These are phyloP conservation scores for Ornithoptera priamus DNA, from an alignment of 2,888 invertebrate genomes.

Conservation along the genomic window DNA sequence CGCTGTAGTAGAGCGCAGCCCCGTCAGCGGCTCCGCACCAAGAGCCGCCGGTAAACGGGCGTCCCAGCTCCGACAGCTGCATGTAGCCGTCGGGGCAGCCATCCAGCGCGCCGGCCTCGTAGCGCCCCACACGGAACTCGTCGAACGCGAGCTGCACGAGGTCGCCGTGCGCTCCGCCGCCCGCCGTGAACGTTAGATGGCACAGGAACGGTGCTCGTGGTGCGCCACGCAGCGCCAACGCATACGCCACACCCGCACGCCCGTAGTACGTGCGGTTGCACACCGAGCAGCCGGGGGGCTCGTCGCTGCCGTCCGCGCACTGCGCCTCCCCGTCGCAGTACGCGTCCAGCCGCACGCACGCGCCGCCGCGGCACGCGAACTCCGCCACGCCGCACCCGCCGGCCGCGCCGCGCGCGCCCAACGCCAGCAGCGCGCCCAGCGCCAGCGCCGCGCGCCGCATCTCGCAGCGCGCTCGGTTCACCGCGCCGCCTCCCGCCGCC, in stretches of 20 bases:
- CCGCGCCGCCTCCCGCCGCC: constrained; percentile 21
- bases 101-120: constrained; percentile 85
- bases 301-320: constrained; percentile 92
- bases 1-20: constrained; percentile 92
- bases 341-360: constrained; percentile 90
- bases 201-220: constrained; percentile 92
- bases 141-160: constrained; percentile 94
- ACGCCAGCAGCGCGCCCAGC: constrained; percentile 36
- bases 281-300: constrained; percentile 88
- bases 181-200: constrained; percentile 94
- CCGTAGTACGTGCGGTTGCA: constrained; percentile 97
- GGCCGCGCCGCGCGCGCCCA: constrained; percentile 49
- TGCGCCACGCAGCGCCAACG: constrained; percentile 86
- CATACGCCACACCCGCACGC: constrained; percentile 89
- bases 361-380: constrained; percentile 77
- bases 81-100: constrained; percentile 94
- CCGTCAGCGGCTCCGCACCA: constrained; percentile 93
- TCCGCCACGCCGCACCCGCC: constrained; percentile 66
- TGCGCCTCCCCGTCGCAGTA: constrained; percentile 92
- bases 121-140: constrained; percentile 91
- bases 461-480: constrained; percentile 26
- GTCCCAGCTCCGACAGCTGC: constrained; percentile 91
- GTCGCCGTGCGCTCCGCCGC: constrained; percentile 92
- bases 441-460: constrained; percentile 27
- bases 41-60: constrained; percentile 93